phyloP scores from a whole-genome alignment of 1,140 invertebrate species.

The Drosophila tani region DNA sequence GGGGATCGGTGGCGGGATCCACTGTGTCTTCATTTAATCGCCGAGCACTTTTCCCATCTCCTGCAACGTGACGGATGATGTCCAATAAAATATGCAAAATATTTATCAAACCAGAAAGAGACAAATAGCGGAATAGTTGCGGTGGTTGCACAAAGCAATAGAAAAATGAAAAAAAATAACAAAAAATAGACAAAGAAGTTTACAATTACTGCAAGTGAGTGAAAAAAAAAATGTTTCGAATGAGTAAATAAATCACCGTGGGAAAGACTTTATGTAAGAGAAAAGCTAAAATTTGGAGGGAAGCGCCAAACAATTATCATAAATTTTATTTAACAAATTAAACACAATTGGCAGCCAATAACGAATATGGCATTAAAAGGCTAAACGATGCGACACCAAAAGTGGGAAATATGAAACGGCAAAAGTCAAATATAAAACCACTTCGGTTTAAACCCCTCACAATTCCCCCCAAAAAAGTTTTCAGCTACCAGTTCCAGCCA shows the following conservation, averaged over 20 bases:
- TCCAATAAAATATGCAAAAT: conserved; percentile 54
- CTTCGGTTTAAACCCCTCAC: conserved; percentile 10
- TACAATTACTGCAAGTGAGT: conserved; percentile 40
- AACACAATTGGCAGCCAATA: conserved; percentile 52
- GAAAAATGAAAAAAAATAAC: background rate
- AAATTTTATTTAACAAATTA: conserved; percentile 75
- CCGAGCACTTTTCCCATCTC: conserved; percentile 50
- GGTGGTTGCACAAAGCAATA: conserved; percentile 35
- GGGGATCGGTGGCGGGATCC: background rate
- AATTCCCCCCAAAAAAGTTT: conserved; percentile 16
- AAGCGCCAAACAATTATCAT: conserved; percentile 61
- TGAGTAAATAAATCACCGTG: conserved; percentile 68
- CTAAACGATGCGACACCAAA: conserved; percentile 27
- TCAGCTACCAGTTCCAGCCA: conserved; percentile 23
- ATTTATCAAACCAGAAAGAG: conserved; percentile 28
- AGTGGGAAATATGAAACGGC: conserved; percentile 39
- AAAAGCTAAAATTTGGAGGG: conserved; percentile 1
- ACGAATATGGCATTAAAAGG: conserved; percentile 39
- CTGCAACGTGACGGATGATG: conserved; percentile 58
- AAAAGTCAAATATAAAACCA: conserved; percentile 44
- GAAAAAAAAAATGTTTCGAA: conserved; percentile 31
- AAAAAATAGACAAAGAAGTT: conserved; percentile 27
- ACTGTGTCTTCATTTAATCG: conserved; percentile 37
- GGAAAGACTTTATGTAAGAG: conserved; percentile 48
- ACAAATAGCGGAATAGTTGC: conserved; percentile 37